These are phyloP conservation scores for Sinella curviseta DNA, from an alignment of 1,140 invertebrate species.

Conservation along the genomic window DNA sequence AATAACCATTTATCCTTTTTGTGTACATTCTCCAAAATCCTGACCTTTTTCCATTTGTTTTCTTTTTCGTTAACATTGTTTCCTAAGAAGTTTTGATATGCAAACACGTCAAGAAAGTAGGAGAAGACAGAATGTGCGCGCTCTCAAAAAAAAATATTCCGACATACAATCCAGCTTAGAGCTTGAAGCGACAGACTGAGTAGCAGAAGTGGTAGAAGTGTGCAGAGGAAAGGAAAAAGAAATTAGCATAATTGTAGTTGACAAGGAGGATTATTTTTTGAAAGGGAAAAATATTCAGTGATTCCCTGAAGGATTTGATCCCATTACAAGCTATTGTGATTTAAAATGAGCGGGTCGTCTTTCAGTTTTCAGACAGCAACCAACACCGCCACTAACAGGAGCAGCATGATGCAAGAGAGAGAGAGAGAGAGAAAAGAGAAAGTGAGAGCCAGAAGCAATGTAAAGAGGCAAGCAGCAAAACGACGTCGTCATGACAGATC, in stretches of 20 bases:
- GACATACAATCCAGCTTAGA: too few relatives aligned
- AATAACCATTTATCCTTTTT: too few relatives aligned
- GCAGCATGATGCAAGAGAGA: neutral
- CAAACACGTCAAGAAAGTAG: too few relatives aligned
- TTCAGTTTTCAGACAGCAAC: neutral
- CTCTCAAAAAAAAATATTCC: too few relatives aligned
- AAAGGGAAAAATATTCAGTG: constrained; percentile 12
- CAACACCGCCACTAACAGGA: neutral
- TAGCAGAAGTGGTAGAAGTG: too few relatives aligned
- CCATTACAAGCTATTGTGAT: constrained; percentile 23
- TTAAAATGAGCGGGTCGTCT: constrained; percentile 11
- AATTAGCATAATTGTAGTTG: constrained; percentile 26
- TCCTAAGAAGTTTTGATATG: too few relatives aligned
- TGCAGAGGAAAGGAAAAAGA: neutral
- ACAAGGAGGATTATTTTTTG: constrained; percentile 19
- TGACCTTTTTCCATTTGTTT: too few relatives aligned
- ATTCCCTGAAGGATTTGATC: constrained; percentile 20
- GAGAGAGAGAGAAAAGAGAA: neutral
- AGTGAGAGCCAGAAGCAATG: neutral
- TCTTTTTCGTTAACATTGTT: too few relatives aligned
- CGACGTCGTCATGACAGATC: neutral
- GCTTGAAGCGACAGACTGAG: too few relatives aligned
- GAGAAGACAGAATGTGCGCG: too few relatives aligned
- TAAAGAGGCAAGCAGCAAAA: neutral
- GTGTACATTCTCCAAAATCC: too few relatives aligned